Evolutionary conservation across 2,888 invertebrate genomes (phyloP), one percentile per base, ranked within the genome.

Genomic region (Graphium colonna): DNA sequence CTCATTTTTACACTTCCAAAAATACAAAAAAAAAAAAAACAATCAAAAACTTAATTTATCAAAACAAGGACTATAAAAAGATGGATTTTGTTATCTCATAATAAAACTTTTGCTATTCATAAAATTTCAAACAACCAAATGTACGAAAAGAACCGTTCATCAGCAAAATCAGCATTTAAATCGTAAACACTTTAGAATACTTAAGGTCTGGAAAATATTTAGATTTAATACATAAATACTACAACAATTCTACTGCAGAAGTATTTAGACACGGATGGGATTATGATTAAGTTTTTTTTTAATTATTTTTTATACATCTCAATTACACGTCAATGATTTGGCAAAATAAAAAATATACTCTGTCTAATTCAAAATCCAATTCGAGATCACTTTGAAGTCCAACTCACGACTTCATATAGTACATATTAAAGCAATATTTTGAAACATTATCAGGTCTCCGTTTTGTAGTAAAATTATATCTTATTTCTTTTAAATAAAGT

Each of bases 311-410:
- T 9, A n/a, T 44, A 17, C 18, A 28, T 53, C 18, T 49, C 47
- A 44, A 39, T 41, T 41, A 52, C 40, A 15, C 47, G 45, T 51
- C 55, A 28, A 47, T 42, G 12, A 16, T 21, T 45, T 54, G 45
- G 43, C 52, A 56, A 67, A 65, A 64, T 59, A 64, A 64, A 61
- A 60, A 61, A 65, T 60, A 64, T 58, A 60, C 58, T 71, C 61
- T 74, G 69, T 69, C 63, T 64, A 76, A 76, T 75, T 70, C 64
- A 75, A 76, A 78, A 79, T 75, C 75, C 73, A 76, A 82, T 83
- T 84, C 82, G 88, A 88, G 88, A 88, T 88, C 88, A 86, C 75
- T 68, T 75, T 68, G 66, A 79, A 82, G 84, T 62, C 85, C 71
- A 69, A 57, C 82, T 69, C 77, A 74, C 68, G 80, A 79, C 85